Evolutionary conservation across 2,113 vertebrate genomes (phyloP).

Genomic region (Eonycteris spelaea): DNA sequence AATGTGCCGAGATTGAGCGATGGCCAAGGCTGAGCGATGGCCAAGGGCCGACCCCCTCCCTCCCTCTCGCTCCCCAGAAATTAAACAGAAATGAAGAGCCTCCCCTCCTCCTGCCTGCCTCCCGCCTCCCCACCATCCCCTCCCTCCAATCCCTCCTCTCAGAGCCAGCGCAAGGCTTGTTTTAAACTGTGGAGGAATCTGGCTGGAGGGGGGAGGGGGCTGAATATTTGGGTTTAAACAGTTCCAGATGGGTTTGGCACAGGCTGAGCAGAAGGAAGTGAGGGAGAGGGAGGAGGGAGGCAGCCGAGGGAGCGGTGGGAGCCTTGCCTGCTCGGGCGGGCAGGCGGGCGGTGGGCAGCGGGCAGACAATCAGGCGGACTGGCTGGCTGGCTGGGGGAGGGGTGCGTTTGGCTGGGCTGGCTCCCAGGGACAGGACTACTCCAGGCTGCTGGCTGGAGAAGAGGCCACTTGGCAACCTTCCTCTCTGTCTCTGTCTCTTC

Average conservation of each 20-base stretch:
- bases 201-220: constrained; percentile 76
- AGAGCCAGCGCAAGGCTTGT: constrained; percentile 82
- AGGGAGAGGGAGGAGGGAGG: constrained; percentile 79
- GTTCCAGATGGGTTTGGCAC: constrained; percentile 87
- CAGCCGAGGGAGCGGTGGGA: constrained; percentile 72
- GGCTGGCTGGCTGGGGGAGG: constrained; percentile 26
- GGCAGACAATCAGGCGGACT: constrained; percentile 52
- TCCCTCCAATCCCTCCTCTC: constrained; percentile 37
- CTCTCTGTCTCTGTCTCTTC: constrained; percentile 30
- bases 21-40: constrained; percentile 84
- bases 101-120: constrained; percentile 56
- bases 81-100: constrained; percentile 84
- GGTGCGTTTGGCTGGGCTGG: neutral
- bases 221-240: constrained; percentile 87
- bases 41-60: constrained; percentile 83
- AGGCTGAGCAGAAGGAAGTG: constrained; percentile 82
- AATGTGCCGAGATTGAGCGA: constrained; percentile 86
- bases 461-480: constrained; percentile 61
- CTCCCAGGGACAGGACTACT: constrained; percentile 38
- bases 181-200: constrained; percentile 88
- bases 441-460: constrained; percentile 31
- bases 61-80: constrained; percentile 84
- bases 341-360: constrained; percentile 54
- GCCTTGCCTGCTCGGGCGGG: constrained; percentile 46
- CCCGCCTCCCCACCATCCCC: constrained; percentile 33